A percentile compares a stretch with the other conserved stretches of the same genome.
These are phyloP conservation scores for Propithecus coquereli DNA, from an alignment of 2,113 vertebrate genomes.

Conservation along the genomic window DNA sequence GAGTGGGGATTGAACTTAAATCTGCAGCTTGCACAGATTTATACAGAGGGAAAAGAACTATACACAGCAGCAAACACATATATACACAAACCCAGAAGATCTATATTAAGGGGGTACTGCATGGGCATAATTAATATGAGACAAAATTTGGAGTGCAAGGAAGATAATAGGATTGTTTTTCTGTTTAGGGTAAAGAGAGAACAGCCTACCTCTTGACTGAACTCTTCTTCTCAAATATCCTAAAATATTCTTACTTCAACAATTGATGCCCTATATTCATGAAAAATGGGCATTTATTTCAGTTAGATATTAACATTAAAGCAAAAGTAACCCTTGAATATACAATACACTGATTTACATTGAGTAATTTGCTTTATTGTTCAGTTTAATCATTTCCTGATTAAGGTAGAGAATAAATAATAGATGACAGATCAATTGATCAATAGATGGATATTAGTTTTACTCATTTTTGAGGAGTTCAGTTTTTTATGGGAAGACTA, in stretches of 20 bases:
- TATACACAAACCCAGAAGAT: neutral
- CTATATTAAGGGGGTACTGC: neutral
- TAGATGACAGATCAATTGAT: neutral
- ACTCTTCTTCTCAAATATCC: neutral
- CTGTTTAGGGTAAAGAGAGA: neutral
- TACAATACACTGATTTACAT: neutral
- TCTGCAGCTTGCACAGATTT: neutral
- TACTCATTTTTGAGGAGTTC: neutral
- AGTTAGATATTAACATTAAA: neutral
- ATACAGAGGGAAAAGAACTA: neutral
- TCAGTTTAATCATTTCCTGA: neutral
- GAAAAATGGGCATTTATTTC: neutral
- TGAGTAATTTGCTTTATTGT: neutral
- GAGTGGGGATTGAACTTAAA: constrained; percentile 16
- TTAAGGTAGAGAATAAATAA: neutral
- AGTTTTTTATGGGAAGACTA: neutral
- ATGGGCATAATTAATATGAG: neutral
- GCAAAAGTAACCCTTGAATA: neutral
- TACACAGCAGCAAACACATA: neutral
- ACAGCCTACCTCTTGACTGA: neutral
- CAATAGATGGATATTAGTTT: neutral
- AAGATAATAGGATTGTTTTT: neutral
- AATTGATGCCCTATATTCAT: neutral
- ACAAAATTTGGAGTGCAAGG: neutral
- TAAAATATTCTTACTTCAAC: neutral